Percentiles rank a stretch among this genome's conserved stretches.
Conservation (phyloP, 2,888 invertebrate genomes). For the Synergus itoensis region DNA sequence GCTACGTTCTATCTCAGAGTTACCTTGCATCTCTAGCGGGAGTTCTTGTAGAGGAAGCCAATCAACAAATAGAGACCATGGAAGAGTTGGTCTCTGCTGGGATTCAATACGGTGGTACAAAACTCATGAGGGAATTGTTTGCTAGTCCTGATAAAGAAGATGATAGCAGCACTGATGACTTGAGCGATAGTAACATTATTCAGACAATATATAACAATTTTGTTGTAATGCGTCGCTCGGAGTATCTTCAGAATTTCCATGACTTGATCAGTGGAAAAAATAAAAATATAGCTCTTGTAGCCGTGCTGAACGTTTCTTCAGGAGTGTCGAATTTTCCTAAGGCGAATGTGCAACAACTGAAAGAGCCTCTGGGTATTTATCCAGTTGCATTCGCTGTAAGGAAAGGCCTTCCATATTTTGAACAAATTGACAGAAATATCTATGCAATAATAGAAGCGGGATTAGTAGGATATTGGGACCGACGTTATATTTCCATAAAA, state of each 20-base stretch:
- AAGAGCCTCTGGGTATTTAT: slow-evolving; percentile 61
- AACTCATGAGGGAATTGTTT: slow-evolving; percentile 59
- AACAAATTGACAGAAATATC: slow-evolving; percentile 59
- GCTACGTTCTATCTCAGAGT: slow-evolving; percentile 67
- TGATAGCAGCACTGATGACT: slow-evolving; percentile 78
- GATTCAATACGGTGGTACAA: slow-evolving; percentile 59
- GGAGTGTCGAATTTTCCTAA: slow-evolving; percentile 49
- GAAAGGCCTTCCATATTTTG: slow-evolving; percentile 65
- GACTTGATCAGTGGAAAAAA: slow-evolving; percentile 62
- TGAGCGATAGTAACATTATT: slow-evolving; percentile 38
- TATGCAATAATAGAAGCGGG: slow-evolving; percentile 60
- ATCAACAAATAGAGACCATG: slow-evolving; percentile 61
- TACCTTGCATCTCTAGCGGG: slow-evolving; percentile 72
- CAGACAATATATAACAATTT: slow-evolving; percentile 54
- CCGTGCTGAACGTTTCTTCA: slow-evolving; percentile 64
- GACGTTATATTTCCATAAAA: slow-evolving; percentile 30
- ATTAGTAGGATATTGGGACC: slow-evolving; percentile 58
- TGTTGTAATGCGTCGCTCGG: slow-evolving; percentile 52
- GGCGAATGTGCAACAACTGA: slow-evolving; percentile 60
- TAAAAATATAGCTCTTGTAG: slow-evolving; percentile 61
- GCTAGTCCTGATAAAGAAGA: slow-evolving; percentile 71
- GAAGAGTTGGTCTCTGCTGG: slow-evolving; percentile 61
- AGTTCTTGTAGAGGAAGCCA: slow-evolving; percentile 64
- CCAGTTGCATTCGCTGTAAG: slow-evolving; percentile 67
- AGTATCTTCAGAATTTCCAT: slow-evolving; percentile 53